These are phyloP conservation scores for Crenuchus spilurus DNA, from an alignment of 2,797 vertebrate genomes.

Conservation along the genomic window DNA sequence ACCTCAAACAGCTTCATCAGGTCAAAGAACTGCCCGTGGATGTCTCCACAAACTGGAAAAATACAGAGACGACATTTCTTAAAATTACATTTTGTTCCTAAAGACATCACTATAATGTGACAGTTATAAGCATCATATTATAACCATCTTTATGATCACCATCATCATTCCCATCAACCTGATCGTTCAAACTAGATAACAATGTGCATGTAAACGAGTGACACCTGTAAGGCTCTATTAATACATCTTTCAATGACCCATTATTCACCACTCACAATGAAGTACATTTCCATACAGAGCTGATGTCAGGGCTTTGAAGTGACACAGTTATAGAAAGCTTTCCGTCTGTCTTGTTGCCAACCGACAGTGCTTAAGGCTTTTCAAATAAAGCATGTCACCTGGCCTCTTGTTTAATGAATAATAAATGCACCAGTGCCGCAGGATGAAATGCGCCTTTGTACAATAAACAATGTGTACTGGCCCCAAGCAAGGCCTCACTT, in stretches of 20 bases:
- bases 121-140: too few relatives aligned
- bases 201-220: slow-evolving; percentile 1
- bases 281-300: slow-evolving; percentile 21
- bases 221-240: neutral
- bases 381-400: slow-evolving; percentile 49
- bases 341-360: slow-evolving; percentile 37
- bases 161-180: neutral
- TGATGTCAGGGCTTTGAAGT: slow-evolving; percentile 29
- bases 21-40: slow-evolving; percentile 99
- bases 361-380: slow-evolving; percentile 38
- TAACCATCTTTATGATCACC: neutral
- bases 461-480: slow-evolving; percentile 40
- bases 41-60: slow-evolving; percentile 93
- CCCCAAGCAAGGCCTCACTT: slow-evolving; percentile 35
- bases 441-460: slow-evolving; percentile 49
- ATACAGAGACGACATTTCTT: too few relatives aligned
- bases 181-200: neutral
- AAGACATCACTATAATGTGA: too few relatives aligned
- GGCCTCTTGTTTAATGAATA: slow-evolving; percentile 52
- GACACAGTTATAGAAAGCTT: slow-evolving; percentile 14
- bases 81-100: too few relatives aligned
- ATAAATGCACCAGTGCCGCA: slow-evolving; percentile 41
- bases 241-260: neutral
- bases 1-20: slow-evolving; percentile 99
- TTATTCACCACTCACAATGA: neutral